Percentiles rank a stretch among this genome's conserved stretches.
phyloP scores from a whole-genome alignment of 2,797 vertebrate genomes.

The Macrochelys suwanniensis region DNA sequence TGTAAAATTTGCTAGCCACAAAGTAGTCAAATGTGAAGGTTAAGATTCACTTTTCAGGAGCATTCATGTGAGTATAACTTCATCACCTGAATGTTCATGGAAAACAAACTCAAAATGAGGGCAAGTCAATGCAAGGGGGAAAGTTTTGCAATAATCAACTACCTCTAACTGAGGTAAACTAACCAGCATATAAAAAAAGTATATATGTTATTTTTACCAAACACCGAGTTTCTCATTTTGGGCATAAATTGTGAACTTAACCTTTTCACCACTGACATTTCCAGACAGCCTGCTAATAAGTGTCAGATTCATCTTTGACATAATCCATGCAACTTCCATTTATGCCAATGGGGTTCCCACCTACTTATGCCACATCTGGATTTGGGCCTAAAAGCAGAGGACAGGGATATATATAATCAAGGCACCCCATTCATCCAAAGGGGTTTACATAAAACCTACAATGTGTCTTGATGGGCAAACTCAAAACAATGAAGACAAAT shows the following conservation, averaged over 20 bases:
- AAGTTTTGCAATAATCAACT: background rate
- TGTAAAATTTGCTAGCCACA: fast-evolving
- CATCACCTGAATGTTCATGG: fast-evolving
- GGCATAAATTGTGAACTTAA: background rate
- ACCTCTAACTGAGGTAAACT: fast-evolving
- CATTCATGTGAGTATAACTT: fast-evolving
- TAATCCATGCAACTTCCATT: fast-evolving
- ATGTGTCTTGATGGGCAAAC: background rate
- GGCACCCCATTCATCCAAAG: fast-evolving
- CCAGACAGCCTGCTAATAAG: background rate
- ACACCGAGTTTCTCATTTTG: fast-evolving
- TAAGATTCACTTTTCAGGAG: fast-evolving
- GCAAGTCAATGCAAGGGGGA: fast-evolving
- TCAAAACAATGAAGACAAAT: background rate
- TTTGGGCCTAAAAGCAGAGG: fast-evolving
- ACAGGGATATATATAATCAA: background rate
- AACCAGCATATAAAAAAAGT: background rate
- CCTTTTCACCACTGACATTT: background rate
- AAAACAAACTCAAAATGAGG: background rate
- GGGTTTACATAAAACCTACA: fast-evolving
- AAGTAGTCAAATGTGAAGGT: fast-evolving
- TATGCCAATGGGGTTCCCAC: background rate
- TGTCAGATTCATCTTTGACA: background rate
- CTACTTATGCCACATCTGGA: background rate
- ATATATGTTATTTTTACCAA: background rate